Evolutionary conservation across 2,113 vertebrate species (phyloP).

Genomic region (Pterocles burchelli): DNA sequence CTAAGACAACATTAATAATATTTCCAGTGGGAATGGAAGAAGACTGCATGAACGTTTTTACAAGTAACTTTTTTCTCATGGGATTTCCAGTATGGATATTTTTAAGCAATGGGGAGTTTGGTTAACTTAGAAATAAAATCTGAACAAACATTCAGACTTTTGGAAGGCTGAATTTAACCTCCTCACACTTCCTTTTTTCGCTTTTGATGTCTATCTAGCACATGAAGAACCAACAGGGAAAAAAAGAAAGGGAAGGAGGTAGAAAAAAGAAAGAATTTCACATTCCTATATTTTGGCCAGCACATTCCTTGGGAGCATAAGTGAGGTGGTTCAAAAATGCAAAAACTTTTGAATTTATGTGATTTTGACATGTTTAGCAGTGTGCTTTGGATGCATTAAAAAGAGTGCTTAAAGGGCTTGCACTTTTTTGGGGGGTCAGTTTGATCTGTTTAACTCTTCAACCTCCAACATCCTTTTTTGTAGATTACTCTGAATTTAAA

Average conservation of each 20-base stretch:
- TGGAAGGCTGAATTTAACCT: slow-evolving; percentile 3
- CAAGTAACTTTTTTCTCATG: neutral
- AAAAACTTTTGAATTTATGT: slow-evolving; percentile 1
- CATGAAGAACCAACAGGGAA: neutral
- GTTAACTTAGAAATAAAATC: neutral
- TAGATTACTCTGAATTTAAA: neutral
- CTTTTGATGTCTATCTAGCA: slow-evolving; percentile 11
- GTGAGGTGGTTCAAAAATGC: slow-evolving; percentile 1
- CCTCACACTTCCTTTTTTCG: neutral
- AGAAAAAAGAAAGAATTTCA: neutral
- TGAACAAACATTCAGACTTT: neutral
- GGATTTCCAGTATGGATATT: neutral
- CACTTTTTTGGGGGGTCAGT: neutral
- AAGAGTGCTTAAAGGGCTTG: neutral
- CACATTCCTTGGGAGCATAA: slow-evolving; percentile 5
- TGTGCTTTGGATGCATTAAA: neutral
- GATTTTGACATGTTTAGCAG: neutral
- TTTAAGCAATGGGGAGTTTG: slow-evolving; percentile 11
- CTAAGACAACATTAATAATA: neutral
- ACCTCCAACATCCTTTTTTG: neutral
- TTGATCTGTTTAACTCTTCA: neutral
- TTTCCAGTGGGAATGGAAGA: neutral
- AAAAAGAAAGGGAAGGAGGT: neutral
- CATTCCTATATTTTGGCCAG: slow-evolving; percentile 31
- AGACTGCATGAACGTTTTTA: neutral